Base-by-base conservation (phyloP, 2,113 vertebrate species). In the Myxocyprinus asiaticus region DNA sequence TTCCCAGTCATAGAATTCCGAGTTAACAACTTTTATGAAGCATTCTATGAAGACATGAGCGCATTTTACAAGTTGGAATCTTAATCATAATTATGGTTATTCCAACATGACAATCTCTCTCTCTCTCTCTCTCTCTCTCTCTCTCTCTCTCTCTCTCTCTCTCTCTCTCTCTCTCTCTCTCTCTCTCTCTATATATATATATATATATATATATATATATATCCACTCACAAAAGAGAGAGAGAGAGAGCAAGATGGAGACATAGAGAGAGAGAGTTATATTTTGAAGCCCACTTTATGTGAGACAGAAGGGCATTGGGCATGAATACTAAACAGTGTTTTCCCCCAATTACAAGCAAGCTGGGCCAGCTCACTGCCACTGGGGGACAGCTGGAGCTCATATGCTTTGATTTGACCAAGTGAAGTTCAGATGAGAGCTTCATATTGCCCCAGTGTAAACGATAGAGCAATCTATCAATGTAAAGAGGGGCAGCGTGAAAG, bases 311-410 rank as follows among this genome's bases (percentile, higher is more conserved):
- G 77, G 43, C 67, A 64, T 66, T 63, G 64, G 79, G 65, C 81
- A 80, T 63, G 82, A 83, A 86, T 86, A 80, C 79, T 84, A 82
- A 84, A 53, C 63, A 84, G 80, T 74, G 80, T 84, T 77, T 81
- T 73, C 76, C 77, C 17, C 73, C 75, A 76, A 76, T 74, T 79
- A 47, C 65, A 68, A 7, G 50, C 76, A 67, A 80, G 64, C 84
- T 58, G 50, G 61, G 69, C 59, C 65, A n/a, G 59, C 9, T 56
- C 81, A 22, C 55, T 70, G 74, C 65, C 73, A 45, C 69, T 76
- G 22, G 64, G 61, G 59, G 63, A 85, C 64, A 76, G 72, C 48
- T 55, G 43, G 10, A 56, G 53, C 62, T 81, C 58, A 44, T 44
- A 44, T 73, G 58, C 68, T 79, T 79, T 64, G 83, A 78, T 78